Evolutionary conservation across 2,888 invertebrate species (phyloP).

Genomic region (Chrysolina haemoptera): DNA sequence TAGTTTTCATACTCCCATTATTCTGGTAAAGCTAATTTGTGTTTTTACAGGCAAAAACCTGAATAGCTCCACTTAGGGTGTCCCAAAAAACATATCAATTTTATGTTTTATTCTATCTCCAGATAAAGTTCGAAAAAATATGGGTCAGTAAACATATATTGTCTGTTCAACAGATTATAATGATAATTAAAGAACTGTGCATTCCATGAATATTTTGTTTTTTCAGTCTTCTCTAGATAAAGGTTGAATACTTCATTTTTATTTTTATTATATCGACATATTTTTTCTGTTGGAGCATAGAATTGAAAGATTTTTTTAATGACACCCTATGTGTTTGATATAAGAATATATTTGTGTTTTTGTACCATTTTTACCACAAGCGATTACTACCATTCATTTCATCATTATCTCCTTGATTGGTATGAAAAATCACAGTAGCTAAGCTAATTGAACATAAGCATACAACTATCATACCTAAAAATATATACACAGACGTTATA

Average conservation of each 20-base stretch:
- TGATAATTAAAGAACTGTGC: background rate
- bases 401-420: conserved; percentile 56
- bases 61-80: background rate
- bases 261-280: background rate
- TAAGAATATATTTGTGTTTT: conserved; percentile 37
- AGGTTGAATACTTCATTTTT: no score
- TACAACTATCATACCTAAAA: conserved; percentile 71
- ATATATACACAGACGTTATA: conserved; percentile 77
- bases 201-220: no score
- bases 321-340: background rate
- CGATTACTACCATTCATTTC: conserved; percentile 42
- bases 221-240: no score
- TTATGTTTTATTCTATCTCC: background rate
- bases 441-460: conserved; percentile 74
- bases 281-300: background rate
- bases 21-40: background rate
- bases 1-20: background rate
- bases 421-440: conserved; percentile 66
- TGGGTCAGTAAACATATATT: no score
- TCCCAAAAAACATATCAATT: background rate
- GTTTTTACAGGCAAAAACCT: background rate
- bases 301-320: background rate
- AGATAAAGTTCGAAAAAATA: background rate
- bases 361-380: conserved; percentile 45
- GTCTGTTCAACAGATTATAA: background rate